Percentiles rank a stretch among this genome's conserved stretches.
These are phyloP conservation scores for Sycobia sp. DNA, from an alignment of 1,140 invertebrate genomes.

Conservation along the genomic window DNA sequence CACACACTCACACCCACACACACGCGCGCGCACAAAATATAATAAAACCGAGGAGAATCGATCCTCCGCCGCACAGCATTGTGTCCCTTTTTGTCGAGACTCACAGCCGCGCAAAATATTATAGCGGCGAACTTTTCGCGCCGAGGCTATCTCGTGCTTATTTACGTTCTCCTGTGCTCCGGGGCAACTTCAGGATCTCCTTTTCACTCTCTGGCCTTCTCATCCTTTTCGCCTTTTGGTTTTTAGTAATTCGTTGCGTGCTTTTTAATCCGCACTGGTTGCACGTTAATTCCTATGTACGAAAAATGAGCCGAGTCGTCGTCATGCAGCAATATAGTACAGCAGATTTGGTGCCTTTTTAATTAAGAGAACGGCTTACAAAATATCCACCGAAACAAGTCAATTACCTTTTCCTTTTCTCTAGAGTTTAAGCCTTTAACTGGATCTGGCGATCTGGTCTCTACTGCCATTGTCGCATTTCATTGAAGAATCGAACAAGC, in stretches of 20 bases:
- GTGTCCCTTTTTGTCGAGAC: constrained; percentile 31
- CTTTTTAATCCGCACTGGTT: constrained; percentile 21
- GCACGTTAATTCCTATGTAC: constrained; percentile 1
- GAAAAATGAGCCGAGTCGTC: constrained; percentile 9
- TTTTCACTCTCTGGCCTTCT: not conserved
- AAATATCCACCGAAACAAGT: too few species aligned
- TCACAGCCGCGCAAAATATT: constrained; percentile 20
- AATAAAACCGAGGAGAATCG: constrained; percentile 30
- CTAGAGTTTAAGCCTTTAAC: constrained; percentile 13
- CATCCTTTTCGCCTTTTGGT: constrained; percentile 18
- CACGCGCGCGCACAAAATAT: too few species aligned
- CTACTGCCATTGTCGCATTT: not conserved
- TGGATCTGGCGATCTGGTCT: not conserved
- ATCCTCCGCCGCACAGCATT: constrained; percentile 26
- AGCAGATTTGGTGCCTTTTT: too few species aligned
- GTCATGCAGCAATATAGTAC: too few species aligned
- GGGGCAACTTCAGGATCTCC: not conserved
- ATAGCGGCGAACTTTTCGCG: not conserved
- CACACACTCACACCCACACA: not conserved
- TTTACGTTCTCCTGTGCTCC: not conserved
- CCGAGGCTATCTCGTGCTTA: not conserved
- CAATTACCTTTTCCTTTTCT: not conserved
- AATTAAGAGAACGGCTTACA: too few species aligned
- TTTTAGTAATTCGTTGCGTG: constrained; percentile 7
- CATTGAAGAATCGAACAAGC: not conserved